A percentile compares a stretch with the other conserved stretches of the same genome.
phyloP scores from a whole-genome alignment of 1,140 invertebrate genomes.

The Coptotermes formosanus region DNA sequence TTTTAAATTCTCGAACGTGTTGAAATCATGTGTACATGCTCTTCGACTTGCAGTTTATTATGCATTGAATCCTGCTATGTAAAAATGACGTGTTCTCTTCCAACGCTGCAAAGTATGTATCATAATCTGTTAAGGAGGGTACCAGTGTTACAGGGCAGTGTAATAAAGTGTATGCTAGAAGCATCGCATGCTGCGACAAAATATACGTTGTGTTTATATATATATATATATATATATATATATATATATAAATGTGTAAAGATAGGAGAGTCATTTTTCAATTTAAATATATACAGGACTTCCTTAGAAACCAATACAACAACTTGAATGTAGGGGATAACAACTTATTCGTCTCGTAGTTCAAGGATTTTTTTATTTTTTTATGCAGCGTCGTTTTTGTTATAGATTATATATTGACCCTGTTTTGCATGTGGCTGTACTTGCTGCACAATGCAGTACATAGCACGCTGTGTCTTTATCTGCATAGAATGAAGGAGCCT shows the following conservation, averaged over 20 bases:
- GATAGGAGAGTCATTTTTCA: background rate
- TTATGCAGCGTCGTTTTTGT: background rate
- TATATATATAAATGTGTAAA: background rate
- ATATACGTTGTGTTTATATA: background rate
- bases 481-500: background rate
- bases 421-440: background rate
- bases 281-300: background rate
- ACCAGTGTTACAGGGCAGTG: background rate
- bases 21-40: background rate
- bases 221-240: background rate
- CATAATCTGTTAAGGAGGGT: background rate
- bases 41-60: background rate
- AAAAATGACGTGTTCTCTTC: background rate
- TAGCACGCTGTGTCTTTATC: background rate
- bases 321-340: background rate
- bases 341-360: constrained; percentile 3
- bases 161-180: background rate
- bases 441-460: background rate
- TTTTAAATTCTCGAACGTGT: background rate
- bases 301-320: background rate
- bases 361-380: background rate
- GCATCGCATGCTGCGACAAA: background rate
- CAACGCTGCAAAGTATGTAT: background rate
- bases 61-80: background rate
- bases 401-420: background rate